These are phyloP conservation scores for Chunga burmeisteri DNA, from an alignment of 2,113 vertebrate genomes.

Conservation along the genomic window DNA sequence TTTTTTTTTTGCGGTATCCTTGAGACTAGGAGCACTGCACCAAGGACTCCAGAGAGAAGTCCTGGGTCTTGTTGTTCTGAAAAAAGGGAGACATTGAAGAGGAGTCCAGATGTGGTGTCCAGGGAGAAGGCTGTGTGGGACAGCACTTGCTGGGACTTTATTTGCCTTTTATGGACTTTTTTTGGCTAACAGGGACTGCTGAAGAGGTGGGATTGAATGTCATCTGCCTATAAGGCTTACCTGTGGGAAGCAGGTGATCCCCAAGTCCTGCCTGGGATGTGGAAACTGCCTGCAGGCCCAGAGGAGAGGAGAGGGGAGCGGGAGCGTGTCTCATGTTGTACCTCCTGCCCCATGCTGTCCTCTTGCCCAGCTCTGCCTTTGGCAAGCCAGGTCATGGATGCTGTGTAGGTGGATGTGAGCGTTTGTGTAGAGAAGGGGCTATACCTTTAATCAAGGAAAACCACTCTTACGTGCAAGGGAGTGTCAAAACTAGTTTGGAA, in stretches of 20 bases:
- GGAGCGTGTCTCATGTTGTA: rapidly evolving
- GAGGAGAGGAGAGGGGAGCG: not conserved
- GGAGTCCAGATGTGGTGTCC: constrained; percentile 30
- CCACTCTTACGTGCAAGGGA: not conserved
- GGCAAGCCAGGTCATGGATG: rapidly evolving
- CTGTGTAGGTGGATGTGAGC: rapidly evolving
- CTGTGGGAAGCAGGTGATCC: not conserved
- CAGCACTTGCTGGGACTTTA: not conserved
- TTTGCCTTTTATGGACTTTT: constrained; percentile 27
- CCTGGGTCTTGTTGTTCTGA: not conserved
- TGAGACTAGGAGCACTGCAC: not conserved
- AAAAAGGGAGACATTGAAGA: not conserved
- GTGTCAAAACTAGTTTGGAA: not conserved
- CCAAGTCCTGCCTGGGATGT: not conserved
- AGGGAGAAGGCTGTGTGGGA: not conserved
- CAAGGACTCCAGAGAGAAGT: not conserved
- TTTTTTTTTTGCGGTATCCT: not conserved
- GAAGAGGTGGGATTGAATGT: not conserved
- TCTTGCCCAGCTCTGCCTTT: not conserved
- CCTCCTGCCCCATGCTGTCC: rapidly evolving
- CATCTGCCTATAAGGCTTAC: not conserved
- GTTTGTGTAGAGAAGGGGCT: not conserved
- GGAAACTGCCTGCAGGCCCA: not conserved
- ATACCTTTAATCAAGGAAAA: not conserved
- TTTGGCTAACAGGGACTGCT: not conserved